Percentiles rank a stretch among this genome's conserved stretches.
Conservation (phyloP, 2,113 vertebrate species). For the Sapajus apella region DNA sequence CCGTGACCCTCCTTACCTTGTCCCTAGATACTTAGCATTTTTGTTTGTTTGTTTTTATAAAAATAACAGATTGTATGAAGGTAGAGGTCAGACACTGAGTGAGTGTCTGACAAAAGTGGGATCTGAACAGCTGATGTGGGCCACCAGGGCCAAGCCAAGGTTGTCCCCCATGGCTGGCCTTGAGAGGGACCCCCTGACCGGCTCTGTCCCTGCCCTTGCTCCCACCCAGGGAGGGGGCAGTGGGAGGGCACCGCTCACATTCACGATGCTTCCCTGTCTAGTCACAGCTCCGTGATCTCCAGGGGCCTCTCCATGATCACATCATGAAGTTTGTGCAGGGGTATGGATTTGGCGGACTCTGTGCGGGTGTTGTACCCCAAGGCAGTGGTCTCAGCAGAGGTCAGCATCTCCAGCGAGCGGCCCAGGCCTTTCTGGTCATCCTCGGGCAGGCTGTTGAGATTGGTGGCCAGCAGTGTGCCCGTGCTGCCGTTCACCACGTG, state of each 20-base stretch:
- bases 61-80: conserved; percentile 82
- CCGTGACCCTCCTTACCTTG: conserved; percentile 17
- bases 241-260: conserved; percentile 74
- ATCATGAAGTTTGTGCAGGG: conserved; percentile 94
- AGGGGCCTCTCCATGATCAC: conserved; percentile 91
- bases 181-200: background rate
- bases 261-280: conserved; percentile 84
- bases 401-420: conserved; percentile 94
- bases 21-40: conserved; percentile 49
- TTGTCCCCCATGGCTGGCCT: background rate
- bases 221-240: background rate
- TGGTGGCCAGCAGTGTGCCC: conserved; percentile 94
- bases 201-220: background rate
- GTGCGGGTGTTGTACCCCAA: conserved; percentile 94
- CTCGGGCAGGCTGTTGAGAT: conserved; percentile 97
- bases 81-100: conserved; percentile 79
- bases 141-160: background rate
- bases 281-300: conserved; percentile 98
- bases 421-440: conserved; percentile 97
- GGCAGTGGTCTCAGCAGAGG: conserved; percentile 87
- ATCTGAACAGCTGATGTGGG: background rate
- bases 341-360: conserved; percentile 97
- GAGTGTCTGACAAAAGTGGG: conserved; percentile 70
- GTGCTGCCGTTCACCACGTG: conserved; percentile 96
- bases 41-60: conserved; percentile 80